phyloP scores from a whole-genome alignment of 2,113 vertebrate species.

The Macquaria ambigua region DNA sequence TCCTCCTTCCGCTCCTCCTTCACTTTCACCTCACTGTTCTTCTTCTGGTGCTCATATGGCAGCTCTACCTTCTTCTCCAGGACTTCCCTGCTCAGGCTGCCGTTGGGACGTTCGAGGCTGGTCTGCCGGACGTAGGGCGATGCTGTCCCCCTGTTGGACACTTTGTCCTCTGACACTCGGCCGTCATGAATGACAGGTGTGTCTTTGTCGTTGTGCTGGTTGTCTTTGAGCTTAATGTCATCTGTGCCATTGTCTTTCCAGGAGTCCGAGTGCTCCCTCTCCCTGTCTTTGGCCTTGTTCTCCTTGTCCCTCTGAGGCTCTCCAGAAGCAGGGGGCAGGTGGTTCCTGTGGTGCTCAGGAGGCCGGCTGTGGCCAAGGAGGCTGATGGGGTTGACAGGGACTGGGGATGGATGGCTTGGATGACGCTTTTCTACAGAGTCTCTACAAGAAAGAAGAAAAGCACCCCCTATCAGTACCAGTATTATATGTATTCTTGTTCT shows the following conservation, averaged over 20 bases:
- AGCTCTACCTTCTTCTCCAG: slow-evolving; percentile 90
- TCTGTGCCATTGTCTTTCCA: slow-evolving; percentile 91
- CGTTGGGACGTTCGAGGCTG: slow-evolving; percentile 85
- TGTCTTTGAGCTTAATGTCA: slow-evolving; percentile 95
- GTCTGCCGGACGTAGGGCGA: slow-evolving; percentile 90
- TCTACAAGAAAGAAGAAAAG: slow-evolving; percentile 76
- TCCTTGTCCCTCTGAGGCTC: slow-evolving; percentile 92
- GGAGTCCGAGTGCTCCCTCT: slow-evolving; percentile 89
- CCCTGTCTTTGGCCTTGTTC: slow-evolving; percentile 89
- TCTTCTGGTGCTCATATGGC: slow-evolving; percentile 90
- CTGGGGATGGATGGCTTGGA: slow-evolving; percentile 91
- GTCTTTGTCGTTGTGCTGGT: slow-evolving; percentile 90
- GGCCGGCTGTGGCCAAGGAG: slow-evolving; percentile 90
- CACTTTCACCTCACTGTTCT: slow-evolving; percentile 93
- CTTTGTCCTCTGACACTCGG: slow-evolving; percentile 90
- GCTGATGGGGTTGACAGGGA: slow-evolving; percentile 88
- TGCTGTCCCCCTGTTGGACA: slow-evolving; percentile 87
- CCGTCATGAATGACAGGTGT: slow-evolving; percentile 87
- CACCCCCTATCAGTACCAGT: not conserved
- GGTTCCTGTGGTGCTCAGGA: slow-evolving; percentile 90
- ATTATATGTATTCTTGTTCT: not conserved
- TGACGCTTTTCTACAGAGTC: slow-evolving; percentile 95
- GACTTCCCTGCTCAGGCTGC: slow-evolving; percentile 88
- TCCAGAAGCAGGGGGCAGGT: slow-evolving; percentile 70
- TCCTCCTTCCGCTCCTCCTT: slow-evolving; percentile 98